Evolutionary conservation across 2,797 vertebrate species (phyloP).

Genomic region (Sebastiscus albofasciatus): DNA sequence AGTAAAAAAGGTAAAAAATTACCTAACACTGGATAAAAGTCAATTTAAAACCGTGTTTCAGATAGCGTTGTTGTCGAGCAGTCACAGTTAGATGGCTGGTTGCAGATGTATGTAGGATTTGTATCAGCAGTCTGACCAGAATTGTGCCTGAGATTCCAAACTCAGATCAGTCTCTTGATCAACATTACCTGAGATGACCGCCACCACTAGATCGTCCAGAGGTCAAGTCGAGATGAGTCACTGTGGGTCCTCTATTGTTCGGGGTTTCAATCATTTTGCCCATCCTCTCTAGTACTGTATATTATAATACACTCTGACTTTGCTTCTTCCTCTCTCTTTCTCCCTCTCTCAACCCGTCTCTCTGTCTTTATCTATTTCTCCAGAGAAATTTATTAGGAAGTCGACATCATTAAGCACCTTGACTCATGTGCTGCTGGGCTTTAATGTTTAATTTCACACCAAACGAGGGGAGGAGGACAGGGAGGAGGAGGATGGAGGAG

Average conservation of each 20-base stretch:
- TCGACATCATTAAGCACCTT: slow-evolving; percentile 64
- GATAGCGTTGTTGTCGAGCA: too few species aligned
- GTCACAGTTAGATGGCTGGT: background rate
- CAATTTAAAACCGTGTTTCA: too few species aligned
- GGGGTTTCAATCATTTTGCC: background rate
- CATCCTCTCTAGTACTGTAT: background rate
- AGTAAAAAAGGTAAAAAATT: too few species aligned
- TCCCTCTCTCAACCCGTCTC: background rate
- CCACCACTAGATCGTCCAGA: background rate
- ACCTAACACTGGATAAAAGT: too few species aligned
- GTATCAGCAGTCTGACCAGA: background rate
- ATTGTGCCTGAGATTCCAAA: background rate
- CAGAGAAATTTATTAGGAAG: slow-evolving; percentile 51
- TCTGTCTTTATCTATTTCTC: slow-evolving; percentile 37
- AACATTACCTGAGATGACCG: background rate
- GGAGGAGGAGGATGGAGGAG: background rate
- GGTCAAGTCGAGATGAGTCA: background rate
- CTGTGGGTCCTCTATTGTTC: background rate
- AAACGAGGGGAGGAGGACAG: slow-evolving; percentile 33
- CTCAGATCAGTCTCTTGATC: background rate
- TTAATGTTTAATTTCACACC: slow-evolving; percentile 69
- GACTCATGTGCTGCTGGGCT: slow-evolving; percentile 50
- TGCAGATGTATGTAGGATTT: background rate
- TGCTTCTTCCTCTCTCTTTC: background rate
- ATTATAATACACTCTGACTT: slow-evolving; percentile 5